These are phyloP conservation scores for Donacobius atricapilla DNA, from an alignment of 2,113 vertebrate species.

Conservation along the genomic window DNA sequence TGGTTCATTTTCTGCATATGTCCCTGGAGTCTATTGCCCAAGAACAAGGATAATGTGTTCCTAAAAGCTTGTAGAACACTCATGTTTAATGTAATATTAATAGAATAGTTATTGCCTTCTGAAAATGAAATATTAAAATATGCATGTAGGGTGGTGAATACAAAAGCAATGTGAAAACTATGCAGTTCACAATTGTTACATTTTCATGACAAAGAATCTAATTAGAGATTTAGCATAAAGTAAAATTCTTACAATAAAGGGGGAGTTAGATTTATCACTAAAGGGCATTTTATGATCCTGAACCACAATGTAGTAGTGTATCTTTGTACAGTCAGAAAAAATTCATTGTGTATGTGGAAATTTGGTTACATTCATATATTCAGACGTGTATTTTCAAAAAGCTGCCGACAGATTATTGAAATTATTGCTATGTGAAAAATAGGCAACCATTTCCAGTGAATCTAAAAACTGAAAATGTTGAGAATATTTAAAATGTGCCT, in stretches of 20 bases:
- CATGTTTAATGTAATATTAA: slow-evolving; percentile 52
- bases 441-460: background rate
- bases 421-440: background rate
- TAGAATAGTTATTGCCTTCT: background rate
- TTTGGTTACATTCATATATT: background rate
- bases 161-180: background rate
- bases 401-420: background rate
- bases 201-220: background rate
- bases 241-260: background rate
- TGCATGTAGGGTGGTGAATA: background rate
- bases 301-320: background rate
- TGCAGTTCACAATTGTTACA: background rate
- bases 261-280: background rate
- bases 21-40: background rate
- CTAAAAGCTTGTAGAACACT: slow-evolving; percentile 22
- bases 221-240: background rate
- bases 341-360: background rate
- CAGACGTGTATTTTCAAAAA: background rate
- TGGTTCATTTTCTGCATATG: background rate
- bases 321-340: background rate
- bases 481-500: background rate
- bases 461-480: background rate
- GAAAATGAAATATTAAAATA: slow-evolving; percentile 36
- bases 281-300: background rate
- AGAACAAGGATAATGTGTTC: background rate